phyloP scores from a whole-genome alignment of 2,113 vertebrate genomes.

The Heptranchias perlo region DNA sequence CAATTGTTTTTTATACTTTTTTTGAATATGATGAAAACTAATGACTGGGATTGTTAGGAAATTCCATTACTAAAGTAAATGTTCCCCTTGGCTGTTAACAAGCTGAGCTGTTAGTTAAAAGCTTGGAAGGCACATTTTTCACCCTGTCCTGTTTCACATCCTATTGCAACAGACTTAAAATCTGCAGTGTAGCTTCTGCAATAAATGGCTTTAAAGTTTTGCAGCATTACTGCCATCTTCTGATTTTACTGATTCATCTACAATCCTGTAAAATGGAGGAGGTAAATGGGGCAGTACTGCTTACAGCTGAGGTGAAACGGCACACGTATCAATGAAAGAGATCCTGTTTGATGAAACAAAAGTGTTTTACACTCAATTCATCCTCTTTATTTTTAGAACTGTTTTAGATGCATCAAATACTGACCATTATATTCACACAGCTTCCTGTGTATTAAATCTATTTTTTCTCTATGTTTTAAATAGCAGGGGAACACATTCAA shows the following conservation, averaged over 20 bases:
- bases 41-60: neutral
- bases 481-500: neutral
- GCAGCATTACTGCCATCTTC: constrained; percentile 33
- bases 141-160: neutral
- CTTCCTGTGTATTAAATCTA: neutral
- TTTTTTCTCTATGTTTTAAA: neutral
- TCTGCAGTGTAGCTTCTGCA: neutral
- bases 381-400: neutral
- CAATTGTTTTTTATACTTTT: neutral
- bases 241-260: constrained; percentile 18
- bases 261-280: neutral
- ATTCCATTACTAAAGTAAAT: constrained; percentile 3
- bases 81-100: neutral
- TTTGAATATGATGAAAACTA: neutral
- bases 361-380: neutral
- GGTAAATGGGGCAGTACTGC: neutral
- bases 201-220: constrained; percentile 10
- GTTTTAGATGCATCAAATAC: neutral
- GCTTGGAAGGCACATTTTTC: neutral
- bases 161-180: neutral
- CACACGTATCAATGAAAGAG: neutral
- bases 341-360: neutral
- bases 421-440: neutral
- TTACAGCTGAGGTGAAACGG: neutral
- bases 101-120: neutral